Conservation (phyloP, 1,140 invertebrate species). For the Bemisia tabaci region DNA sequence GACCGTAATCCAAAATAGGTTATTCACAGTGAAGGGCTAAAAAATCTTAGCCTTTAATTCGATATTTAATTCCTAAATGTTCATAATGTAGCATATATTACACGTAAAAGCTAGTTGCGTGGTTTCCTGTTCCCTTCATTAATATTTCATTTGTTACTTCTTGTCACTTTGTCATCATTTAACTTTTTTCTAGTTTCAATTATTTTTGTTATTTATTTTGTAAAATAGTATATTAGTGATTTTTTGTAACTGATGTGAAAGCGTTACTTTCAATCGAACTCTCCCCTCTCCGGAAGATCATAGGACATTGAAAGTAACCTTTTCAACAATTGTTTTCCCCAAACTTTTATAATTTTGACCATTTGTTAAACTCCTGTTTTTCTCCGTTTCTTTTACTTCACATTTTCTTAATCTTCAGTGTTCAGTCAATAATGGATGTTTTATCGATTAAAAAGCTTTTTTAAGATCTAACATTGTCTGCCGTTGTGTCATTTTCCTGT, state of each 20-base stretch:
- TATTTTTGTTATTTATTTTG: conserved; percentile 1
- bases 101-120: not conserved
- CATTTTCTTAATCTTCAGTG: not conserved
- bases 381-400: not conserved
- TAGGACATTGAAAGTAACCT: not conserved
- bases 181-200: not conserved
- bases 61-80: not conserved
- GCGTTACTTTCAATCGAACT: not conserved
- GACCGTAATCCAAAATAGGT: not conserved
- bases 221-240: not conserved
- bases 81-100: not conserved
- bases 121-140: not conserved
- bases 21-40: not conserved
- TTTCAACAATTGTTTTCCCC: not conserved
- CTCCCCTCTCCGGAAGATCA: too few relatives aligned
- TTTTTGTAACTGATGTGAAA: too few relatives aligned
- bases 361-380: not conserved
- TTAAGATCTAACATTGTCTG: too few relatives aligned
- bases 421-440: not conserved
- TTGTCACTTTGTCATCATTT: not conserved
- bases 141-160: not conserved
- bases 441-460: not conserved
- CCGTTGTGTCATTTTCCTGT: too few relatives aligned
- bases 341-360: not conserved
- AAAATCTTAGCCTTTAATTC: not conserved